Evolutionary conservation across 2,888 invertebrate genomes (phyloP).

Genomic region (Watsonalla cultraria): DNA sequence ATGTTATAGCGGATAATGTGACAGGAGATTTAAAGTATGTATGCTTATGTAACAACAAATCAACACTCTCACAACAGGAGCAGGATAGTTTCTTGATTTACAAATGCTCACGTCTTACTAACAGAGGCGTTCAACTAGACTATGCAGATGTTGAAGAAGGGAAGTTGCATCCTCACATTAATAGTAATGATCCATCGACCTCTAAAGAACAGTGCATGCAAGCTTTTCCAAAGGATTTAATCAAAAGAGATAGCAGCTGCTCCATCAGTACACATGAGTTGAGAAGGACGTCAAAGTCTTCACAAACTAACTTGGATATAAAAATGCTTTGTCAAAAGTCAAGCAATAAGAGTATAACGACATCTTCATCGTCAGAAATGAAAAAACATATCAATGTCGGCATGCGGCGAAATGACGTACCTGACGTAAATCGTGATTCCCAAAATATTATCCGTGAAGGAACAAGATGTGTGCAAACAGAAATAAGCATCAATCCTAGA

Average conservation of each 20-base stretch:
- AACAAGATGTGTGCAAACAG: conserved; percentile 61
- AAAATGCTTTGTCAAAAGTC: conserved; percentile 28
- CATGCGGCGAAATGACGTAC: conserved; percentile 2
- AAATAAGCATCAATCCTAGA: conserved; percentile 65
- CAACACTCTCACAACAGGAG: conserved; percentile 22
- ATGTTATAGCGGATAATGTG: conserved; percentile 25
- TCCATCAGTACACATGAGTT: conserved; percentile 15
- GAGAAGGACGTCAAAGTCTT: conserved; percentile 43
- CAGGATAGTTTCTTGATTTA: conserved; percentile 51
- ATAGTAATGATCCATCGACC: conserved; percentile 12
- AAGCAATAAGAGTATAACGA: conserved; percentile 23
- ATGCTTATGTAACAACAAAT: conserved; percentile 49
- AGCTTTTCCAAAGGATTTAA: neutral
- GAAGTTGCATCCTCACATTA: conserved; percentile 7
- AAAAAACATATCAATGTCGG: conserved; percentile 4
- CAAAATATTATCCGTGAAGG: conserved; percentile 34
- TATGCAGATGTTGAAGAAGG: conserved; percentile 23
- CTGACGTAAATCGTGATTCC: no score
- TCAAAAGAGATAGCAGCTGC: conserved; percentile 10
- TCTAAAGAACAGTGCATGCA: neutral
- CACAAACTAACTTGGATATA: conserved; percentile 52
- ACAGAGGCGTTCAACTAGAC: conserved; percentile 33
- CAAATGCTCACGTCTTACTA: conserved; percentile 48
- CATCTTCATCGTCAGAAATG: conserved; percentile 15
- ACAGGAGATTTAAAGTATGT: conserved; percentile 49